A percentile compares a stretch with the other conserved stretches of the same genome.
Conservation (phyloP, 2,888 invertebrate species). For the Eledona agricola region DNA sequence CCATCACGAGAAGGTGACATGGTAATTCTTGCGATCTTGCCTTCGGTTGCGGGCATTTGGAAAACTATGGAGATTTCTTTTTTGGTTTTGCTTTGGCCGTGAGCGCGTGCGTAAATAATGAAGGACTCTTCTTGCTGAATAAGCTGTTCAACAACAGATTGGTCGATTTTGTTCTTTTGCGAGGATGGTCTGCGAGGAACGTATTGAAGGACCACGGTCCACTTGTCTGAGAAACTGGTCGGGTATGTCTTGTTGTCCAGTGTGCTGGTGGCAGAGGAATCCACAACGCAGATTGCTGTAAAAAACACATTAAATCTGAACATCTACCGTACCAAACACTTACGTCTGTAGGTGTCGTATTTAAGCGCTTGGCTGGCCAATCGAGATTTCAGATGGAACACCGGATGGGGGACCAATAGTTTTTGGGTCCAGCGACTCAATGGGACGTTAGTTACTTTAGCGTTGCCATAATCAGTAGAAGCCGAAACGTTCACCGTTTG, state of each 20-base stretch:
- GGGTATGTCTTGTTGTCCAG: conserved; percentile 73
- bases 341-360: conserved; percentile 66
- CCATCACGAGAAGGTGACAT: conserved; percentile 48
- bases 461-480: conserved; percentile 58
- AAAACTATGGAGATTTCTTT: conserved; percentile 64
- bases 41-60: conserved; percentile 55
- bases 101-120: conserved; percentile 61
- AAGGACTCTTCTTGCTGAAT: conserved; percentile 55
- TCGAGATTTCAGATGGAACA: conserved; percentile 59
- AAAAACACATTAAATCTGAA: conserved; percentile 41
- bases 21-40: conserved; percentile 59
- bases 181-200: conserved; percentile 50
- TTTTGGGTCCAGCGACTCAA: conserved; percentile 59
- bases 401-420: conserved; percentile 63
- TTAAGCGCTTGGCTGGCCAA: conserved; percentile 46
- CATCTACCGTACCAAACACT: conserved; percentile 55
- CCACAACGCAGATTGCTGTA: conserved; percentile 68
- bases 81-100: conserved; percentile 51
- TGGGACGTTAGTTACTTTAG: conserved; percentile 62
- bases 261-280: conserved; percentile 64
- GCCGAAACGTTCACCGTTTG: conserved; percentile 64
- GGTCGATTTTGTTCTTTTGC: conserved; percentile 49
- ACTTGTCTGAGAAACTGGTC: conserved; percentile 64
- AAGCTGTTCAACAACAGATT: conserved; percentile 51
- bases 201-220: conserved; percentile 71